Percentiles rank a stretch among this genome's conserved stretches.
Conservation (phyloP, 2,888 invertebrate genomes). For the Acanthosepion esculentum region DNA sequence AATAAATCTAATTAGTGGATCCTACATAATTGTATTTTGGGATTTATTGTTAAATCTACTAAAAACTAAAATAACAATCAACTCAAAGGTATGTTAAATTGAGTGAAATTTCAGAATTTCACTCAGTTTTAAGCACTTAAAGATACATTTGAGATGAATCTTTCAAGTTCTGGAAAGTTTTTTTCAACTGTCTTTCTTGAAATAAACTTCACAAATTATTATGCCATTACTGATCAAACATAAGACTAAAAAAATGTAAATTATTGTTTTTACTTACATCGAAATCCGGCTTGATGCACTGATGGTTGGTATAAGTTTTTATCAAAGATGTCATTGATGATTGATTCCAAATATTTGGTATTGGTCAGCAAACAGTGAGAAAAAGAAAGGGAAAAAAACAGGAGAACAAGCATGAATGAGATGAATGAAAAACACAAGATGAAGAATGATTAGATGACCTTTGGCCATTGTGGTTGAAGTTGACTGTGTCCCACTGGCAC, state of each 20-base stretch:
- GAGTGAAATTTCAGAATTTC: too few species aligned
- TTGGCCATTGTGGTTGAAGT: not conserved
- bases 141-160: too few species aligned
- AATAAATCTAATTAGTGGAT: too few species aligned
- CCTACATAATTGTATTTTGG: too few species aligned
- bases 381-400: not conserved
- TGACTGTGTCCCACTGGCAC: not conserved
- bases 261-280: conserved; percentile 41
- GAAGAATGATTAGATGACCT: not conserved
- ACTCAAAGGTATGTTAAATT: too few species aligned
- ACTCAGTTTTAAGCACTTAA: too few species aligned
- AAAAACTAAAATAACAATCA: too few species aligned
- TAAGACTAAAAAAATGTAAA: not conserved
- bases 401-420: not conserved
- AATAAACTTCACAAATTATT: not conserved
- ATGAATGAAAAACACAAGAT: not conserved
- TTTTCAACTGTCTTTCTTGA: too few species aligned
- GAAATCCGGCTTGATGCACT: conserved; percentile 44
- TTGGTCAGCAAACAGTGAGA: not conserved
- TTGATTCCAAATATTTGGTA: conserved; percentile 9
- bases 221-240: not conserved
- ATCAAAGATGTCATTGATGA: not conserved
- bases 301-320: not conserved
- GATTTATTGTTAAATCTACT: too few species aligned
- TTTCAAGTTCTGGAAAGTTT: too few species aligned